These are phyloP conservation scores for Rhingia rostrata DNA, from an alignment of 2,888 invertebrate species.

Conservation along the genomic window DNA sequence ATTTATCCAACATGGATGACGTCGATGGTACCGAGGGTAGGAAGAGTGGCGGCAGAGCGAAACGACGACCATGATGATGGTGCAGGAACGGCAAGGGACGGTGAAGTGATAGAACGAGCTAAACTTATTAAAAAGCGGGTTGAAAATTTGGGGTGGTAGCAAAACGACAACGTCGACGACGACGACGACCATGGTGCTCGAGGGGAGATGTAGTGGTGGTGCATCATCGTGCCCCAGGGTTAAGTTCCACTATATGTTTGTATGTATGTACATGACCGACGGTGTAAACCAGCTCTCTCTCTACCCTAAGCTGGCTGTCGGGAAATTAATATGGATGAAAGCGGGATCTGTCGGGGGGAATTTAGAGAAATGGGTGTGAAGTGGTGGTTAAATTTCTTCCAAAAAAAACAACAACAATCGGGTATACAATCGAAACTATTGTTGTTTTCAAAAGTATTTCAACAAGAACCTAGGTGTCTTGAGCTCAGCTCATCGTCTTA, in stretches of 20 bases:
- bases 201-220: constrained; percentile 35
- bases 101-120: constrained; percentile 70
- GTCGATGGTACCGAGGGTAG: constrained; percentile 47
- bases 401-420: constrained; percentile 40
- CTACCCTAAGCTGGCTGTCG: constrained; percentile 45
- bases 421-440: constrained; percentile 1
- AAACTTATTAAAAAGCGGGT: constrained; percentile 75
- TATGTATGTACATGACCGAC: constrained; percentile 27
- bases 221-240: constrained; percentile 71
- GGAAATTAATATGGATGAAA: constrained; percentile 70
- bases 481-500: constrained; percentile 7
- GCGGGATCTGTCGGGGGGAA: constrained; percentile 39
- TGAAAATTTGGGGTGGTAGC: constrained; percentile 60
- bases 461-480: constrained; percentile 19
- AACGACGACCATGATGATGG: constrained; percentile 36
- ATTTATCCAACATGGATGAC: constrained; percentile 75
- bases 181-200: constrained; percentile 25
- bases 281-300: constrained; percentile 25
- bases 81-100: constrained; percentile 14
- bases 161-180: constrained; percentile 19
- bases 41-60: constrained; percentile 35
- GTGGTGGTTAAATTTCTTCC: constrained; percentile 51
- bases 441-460: constrained; percentile 3
- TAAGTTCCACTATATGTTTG: constrained; percentile 63
- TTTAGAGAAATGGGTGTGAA: constrained; percentile 64